Evolutionary conservation across 2,888 invertebrate genomes (phyloP).

Genomic region (Mimachlamys varia): DNA sequence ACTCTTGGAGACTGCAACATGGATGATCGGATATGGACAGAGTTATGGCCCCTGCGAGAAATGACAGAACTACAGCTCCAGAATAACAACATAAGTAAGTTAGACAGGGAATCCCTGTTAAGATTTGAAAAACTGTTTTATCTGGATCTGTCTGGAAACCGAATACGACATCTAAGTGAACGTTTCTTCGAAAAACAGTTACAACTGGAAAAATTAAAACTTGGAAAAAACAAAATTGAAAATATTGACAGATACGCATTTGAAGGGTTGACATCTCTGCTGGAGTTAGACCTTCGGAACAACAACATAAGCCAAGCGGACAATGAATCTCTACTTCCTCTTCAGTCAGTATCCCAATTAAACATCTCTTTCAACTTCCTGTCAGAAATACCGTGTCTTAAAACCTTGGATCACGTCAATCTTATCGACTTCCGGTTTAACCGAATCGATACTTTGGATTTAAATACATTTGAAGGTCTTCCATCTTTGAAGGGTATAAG

Average conservation of each 20-base stretch:
- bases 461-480: constrained; percentile 44
- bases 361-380: constrained; percentile 48
- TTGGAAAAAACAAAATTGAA: constrained; percentile 45
- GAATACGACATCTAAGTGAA: constrained; percentile 41
- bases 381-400: constrained; percentile 44
- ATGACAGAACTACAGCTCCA: constrained; percentile 45
- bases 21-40: constrained; percentile 45
- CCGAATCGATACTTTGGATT: constrained; percentile 38
- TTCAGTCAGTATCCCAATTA: constrained; percentile 40
- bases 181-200: constrained; percentile 39
- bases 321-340: constrained; percentile 39
- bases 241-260: constrained; percentile 44
- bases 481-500: constrained; percentile 44
- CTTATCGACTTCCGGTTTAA: constrained; percentile 51
- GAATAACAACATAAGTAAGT: constrained; percentile 42
- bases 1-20: constrained; percentile 39
- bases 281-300: constrained; percentile 43
- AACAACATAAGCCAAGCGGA: constrained; percentile 40
- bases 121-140: constrained; percentile 37
- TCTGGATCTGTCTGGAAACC: constrained; percentile 49
- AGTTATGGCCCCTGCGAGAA: constrained; percentile 38
- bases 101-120: constrained; percentile 42
- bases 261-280: constrained; percentile 38
- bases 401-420: constrained; percentile 26
- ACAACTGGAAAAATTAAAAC: constrained; percentile 41